Evolutionary conservation across 2,797 vertebrate species (phyloP), one percentile per base, ranked within the genome.

Genomic region (Parauchenoglanis punctatus): DNA sequence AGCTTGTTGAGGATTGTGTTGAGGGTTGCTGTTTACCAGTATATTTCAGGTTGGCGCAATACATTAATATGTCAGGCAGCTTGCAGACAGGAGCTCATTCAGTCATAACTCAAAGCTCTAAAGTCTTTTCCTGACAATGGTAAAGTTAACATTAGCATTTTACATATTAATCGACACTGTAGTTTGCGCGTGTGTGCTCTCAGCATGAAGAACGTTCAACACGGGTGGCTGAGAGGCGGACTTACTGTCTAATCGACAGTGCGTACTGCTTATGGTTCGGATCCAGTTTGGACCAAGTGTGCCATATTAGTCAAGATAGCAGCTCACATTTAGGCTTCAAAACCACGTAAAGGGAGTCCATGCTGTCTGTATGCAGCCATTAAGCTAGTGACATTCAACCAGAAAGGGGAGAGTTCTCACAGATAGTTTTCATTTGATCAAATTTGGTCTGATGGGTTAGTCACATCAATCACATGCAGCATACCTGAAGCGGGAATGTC

Each of bases 401-500:
- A 20, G 52, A 59, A 59, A 59, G 2, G 10, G 6, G 5, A 52
- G 25, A 1, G 17, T 2, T 68, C 35, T 68, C 28, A 68, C 28
- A 68, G 11, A 7, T 17, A 72, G 68, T 18, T 20, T 68, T 68
- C 20, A 63, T 63, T 63, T 63, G n/a, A n/a, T 8, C 1, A 28
- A 67, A 12, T 4, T 28, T 70, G 68, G 35, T 8, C 31, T 68
- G 11, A 35, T 35, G 35, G 31, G 31, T 31, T 31, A 31, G 31
- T 31, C 31, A 31, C 4, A 54, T 17, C 23, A 68, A 58, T 25
- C 2, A 17, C 1, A n/a, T 76, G 35, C 12, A 25, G 31, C 80
- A 46, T 77, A 96, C 95, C 96, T 94, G 88, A 97, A 97, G 83
- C 91, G 92, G 31, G 96, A 96, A 90, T 94, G 93, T 87, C 94